Percentiles rank a stretch among this genome's conserved stretches.
Conservation (phyloP, 2,113 vertebrate genomes). For the Acanthochromis polyacanthus region DNA sequence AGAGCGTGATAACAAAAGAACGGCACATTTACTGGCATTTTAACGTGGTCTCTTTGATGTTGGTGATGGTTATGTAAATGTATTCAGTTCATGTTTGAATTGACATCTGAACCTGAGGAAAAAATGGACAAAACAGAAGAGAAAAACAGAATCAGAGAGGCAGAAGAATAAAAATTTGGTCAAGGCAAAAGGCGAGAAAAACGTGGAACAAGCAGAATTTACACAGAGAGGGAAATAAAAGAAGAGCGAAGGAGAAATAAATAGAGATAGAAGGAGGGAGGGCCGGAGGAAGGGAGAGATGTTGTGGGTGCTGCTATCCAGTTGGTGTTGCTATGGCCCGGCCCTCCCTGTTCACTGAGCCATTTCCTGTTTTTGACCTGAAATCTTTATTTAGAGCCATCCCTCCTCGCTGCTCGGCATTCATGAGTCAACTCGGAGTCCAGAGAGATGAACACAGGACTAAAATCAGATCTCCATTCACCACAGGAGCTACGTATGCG, state of each 20-base stretch:
- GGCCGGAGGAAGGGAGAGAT: conserved; percentile 68
- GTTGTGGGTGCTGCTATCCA: conserved; percentile 91
- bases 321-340: conserved; percentile 91
- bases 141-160: not conserved
- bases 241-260: conserved; percentile 60
- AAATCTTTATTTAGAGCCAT: conserved; percentile 99
- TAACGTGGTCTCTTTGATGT: not conserved
- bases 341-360: conserved; percentile 96
- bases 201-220: conserved; percentile 26
- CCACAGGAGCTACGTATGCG: conserved; percentile 19
- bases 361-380: conserved; percentile 99
- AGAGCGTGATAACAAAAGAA: not conserved
- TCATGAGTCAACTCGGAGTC: conserved; percentile 78
- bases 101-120: not conserved
- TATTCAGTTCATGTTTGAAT: not conserved
- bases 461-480: conserved; percentile 65
- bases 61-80: not conserved
- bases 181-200: not conserved
- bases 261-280: conserved; percentile 61
- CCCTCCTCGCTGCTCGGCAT: conserved; percentile 86
- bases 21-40: not conserved
- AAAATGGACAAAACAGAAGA: not conserved
- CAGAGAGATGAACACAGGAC: conserved; percentile 69
- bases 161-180: not conserved
- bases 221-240: conserved; percentile 51